These are phyloP conservation scores for Euschistus heros DNA, from an alignment of 1,140 invertebrate species.

Conservation along the genomic window DNA sequence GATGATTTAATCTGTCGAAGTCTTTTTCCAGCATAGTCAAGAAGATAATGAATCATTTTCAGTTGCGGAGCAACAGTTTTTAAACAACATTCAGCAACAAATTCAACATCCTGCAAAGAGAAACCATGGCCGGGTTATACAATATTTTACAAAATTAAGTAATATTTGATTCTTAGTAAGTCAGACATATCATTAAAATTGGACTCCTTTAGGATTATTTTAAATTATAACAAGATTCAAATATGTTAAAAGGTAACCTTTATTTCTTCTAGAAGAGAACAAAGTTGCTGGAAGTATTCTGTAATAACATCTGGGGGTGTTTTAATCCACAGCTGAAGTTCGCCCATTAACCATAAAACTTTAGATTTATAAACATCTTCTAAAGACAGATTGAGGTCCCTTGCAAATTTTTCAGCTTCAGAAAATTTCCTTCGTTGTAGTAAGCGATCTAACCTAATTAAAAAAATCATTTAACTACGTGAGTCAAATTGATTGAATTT, in stretches of 20 bases:
- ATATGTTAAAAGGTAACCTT: neutral
- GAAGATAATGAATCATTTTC: conserved; percentile 10
- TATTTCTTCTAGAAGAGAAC: neutral
- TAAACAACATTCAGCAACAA: conserved; percentile 36
- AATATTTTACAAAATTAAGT: too few relatives aligned
- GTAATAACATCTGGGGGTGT: neutral
- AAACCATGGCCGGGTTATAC: neutral
- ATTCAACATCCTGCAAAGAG: conserved; percentile 33
- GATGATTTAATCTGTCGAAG: neutral
- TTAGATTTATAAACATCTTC: conserved; percentile 35
- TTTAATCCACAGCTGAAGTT: conserved; percentile 33
- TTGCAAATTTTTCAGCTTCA: conserved; percentile 37
- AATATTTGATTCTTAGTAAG: too few relatives aligned
- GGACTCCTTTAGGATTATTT: too few relatives aligned
- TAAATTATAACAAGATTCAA: too few relatives aligned
- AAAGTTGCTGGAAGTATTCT: conserved; percentile 1
- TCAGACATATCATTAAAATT: too few relatives aligned
- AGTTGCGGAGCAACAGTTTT: conserved; percentile 32
- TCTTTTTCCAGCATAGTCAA: conserved; percentile 9
- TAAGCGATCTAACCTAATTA: conserved; percentile 35
- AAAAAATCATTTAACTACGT: neutral
- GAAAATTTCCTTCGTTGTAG: conserved; percentile 35
- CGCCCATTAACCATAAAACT: conserved; percentile 32
- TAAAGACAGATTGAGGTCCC: conserved; percentile 34
- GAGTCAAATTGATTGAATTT: neutral